phyloP scores from a whole-genome alignment of 2,888 invertebrate species.

The Polydrusus pterygomalis region DNA sequence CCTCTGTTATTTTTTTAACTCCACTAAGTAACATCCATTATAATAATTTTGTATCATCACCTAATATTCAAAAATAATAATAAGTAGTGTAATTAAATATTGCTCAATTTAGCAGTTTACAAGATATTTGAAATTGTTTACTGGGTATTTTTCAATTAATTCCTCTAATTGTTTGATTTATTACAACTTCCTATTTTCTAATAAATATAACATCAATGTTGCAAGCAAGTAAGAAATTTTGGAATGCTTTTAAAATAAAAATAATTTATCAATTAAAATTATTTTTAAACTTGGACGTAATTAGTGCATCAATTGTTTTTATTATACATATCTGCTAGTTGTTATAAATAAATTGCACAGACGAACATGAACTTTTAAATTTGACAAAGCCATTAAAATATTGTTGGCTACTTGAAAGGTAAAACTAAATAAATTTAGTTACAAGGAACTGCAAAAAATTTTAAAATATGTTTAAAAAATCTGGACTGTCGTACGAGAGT shows the following conservation, averaged over 20 bases:
- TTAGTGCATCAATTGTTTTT: no score
- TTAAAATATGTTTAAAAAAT: no score
- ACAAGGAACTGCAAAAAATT: no score
- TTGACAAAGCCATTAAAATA: not conserved
- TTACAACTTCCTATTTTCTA: conserved; percentile 13
- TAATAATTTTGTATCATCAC: no score
- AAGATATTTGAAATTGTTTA: not conserved
- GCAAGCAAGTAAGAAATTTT: no score
- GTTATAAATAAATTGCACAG: not conserved
- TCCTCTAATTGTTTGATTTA: not conserved
- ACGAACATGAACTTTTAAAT: not conserved
- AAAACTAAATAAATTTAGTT: not conserved
- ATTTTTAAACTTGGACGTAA: not conserved
- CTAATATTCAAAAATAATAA: no score
- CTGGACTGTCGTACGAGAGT: no score
- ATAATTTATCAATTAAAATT: not conserved
- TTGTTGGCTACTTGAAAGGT: not conserved
- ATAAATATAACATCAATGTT: not conserved
- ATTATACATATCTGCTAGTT: no score
- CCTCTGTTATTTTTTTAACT: no score
- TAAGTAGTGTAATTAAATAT: no score
- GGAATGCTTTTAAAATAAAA: not conserved
- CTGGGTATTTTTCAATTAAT: not conserved
- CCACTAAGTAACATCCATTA: no score
- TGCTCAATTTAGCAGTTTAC: not conserved